Conservation (phyloP, 2,888 invertebrate genomes). For the Isoperla grammatica region DNA sequence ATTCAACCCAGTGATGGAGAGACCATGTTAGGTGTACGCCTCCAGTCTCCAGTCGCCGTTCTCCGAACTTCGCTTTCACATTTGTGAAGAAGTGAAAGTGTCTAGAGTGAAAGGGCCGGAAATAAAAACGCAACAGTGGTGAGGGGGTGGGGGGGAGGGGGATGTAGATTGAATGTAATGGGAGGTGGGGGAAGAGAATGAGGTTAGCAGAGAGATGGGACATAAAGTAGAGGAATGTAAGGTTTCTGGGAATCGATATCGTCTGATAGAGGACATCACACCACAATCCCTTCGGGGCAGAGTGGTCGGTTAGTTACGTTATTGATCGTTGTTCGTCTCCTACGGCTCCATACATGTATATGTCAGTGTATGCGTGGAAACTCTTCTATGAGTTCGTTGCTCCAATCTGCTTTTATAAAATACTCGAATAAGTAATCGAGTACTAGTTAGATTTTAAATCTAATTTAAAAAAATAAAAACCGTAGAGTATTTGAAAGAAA, state of each 20-base stretch:
- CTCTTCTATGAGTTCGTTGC: too few species aligned
- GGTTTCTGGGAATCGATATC: conserved; percentile 2
- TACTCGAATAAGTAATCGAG: too few species aligned
- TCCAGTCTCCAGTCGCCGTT: neutral
- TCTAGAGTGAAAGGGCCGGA: neutral
- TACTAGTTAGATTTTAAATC: too few species aligned
- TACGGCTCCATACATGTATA: too few species aligned
- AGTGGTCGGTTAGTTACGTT: conserved; percentile 13
- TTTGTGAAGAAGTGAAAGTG: conserved; percentile 2
- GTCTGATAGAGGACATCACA: conserved; percentile 8
- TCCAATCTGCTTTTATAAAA: too few species aligned
- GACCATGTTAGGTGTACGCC: neutral
- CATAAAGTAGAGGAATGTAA: conserved; percentile 10
- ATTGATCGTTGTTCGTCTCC: conserved; percentile 2
- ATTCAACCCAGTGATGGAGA: too few species aligned
- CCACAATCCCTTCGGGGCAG: conserved; percentile 11
- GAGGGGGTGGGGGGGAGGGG: neutral
- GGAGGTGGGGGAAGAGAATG: conserved; percentile 6
- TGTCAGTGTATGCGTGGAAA: too few species aligned
- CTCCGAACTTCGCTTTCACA: too few species aligned
- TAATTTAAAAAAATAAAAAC: too few species aligned
- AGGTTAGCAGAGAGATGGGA: conserved; percentile 1
- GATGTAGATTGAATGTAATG: conserved; percentile 16
- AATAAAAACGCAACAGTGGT: conserved; percentile 6
- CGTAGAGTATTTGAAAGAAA: too few species aligned